These are phyloP conservation scores for Echinarachnius parma DNA, from an alignment of 53 echinoderm and acorn worm genomes.

Conservation along the genomic window DNA sequence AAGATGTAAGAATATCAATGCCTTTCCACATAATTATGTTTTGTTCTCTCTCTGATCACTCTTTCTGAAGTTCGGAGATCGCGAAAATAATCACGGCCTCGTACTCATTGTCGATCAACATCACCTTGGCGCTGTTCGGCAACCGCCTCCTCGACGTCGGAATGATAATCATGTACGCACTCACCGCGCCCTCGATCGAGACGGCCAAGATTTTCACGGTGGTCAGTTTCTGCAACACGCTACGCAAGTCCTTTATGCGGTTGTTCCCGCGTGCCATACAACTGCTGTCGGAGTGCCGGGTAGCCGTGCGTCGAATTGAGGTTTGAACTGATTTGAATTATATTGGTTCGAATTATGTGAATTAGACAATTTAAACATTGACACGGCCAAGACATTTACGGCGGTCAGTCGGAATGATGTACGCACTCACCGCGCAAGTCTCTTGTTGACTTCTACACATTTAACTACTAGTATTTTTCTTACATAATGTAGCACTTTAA, in stretches of 20 bases:
- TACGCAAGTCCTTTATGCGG: constrained; percentile 58
- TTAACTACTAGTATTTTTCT: no score
- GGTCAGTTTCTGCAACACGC: constrained; percentile 47
- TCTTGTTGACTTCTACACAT: no score
- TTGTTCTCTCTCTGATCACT: no score
- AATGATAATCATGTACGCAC: constrained; percentile 61
- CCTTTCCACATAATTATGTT: no score
- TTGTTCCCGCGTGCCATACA: constrained; percentile 55
- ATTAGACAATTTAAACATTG: no score
- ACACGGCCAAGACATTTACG: no score
- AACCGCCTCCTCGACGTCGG: constrained; percentile 71
- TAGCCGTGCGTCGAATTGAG: constrained; percentile 63
- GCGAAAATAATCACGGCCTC: constrained; percentile 60
- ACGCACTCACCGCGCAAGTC: no score
- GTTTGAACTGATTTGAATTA: no score
- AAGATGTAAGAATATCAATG: no score
- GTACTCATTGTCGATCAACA: constrained; percentile 49
- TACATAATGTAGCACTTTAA: no score
- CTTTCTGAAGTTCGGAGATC: constrained; percentile 67
- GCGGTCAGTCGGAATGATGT: no score
- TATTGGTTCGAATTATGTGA: no score
- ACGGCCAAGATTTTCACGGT: constrained; percentile 63
- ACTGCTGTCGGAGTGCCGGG: constrained; percentile 47
- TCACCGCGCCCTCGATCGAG: constrained; percentile 46
- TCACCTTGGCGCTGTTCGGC: constrained; percentile 54